Conservation (phyloP, 2,113 vertebrate genomes). For the Caranx ignobilis region DNA sequence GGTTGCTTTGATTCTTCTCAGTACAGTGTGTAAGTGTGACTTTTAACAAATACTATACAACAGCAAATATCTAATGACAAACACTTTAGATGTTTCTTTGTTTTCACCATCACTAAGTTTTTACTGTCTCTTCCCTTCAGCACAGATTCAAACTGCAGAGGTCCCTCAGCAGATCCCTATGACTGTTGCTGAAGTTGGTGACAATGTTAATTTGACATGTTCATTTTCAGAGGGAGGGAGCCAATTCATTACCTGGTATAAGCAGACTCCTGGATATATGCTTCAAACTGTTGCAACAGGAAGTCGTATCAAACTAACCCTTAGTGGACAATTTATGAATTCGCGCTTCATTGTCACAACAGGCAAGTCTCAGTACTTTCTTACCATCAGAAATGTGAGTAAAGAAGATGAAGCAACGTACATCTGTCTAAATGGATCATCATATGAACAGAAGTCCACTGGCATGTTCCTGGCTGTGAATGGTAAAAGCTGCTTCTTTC, state of each 20-base stretch:
- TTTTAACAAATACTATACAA: neutral
- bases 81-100: neutral
- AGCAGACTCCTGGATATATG: conserved; percentile 22
- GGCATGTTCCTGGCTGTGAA: conserved; percentile 24
- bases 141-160: neutral
- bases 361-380: fast-evolving
- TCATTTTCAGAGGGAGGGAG: fast-evolving
- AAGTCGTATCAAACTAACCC: fast-evolving
- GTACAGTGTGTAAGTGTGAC: conserved; percentile 19
- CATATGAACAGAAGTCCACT: neutral
- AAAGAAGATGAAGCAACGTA: conserved; percentile 48
- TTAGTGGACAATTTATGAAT: neutral
- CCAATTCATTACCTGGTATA: neutral
- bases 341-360: neutral
- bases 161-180: neutral
- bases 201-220: conserved; percentile 28
- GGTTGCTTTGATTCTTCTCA: conserved; percentile 16
- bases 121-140: neutral
- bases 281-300: conserved; percentile 1
- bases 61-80: too few species aligned
- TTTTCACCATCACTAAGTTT: neutral
- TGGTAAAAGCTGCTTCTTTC: neutral
- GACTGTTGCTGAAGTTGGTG: conserved; percentile 16
- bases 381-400: conserved; percentile 8
- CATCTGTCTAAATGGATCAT: conserved; percentile 13